Evolutionary conservation across 2,888 invertebrate species (phyloP).

Genomic region (Tachina grossa): DNA sequence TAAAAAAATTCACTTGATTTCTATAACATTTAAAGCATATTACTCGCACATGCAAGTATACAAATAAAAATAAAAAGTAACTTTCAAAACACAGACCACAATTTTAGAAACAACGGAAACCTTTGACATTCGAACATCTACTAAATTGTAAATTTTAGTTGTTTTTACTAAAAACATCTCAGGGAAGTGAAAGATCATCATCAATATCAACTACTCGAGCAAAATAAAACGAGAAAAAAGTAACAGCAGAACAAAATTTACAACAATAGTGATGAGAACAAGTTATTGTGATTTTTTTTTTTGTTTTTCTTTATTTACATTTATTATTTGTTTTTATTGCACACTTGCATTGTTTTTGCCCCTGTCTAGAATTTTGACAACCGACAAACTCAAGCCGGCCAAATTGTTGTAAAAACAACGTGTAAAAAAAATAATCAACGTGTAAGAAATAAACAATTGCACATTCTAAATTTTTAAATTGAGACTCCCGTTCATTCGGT

Average conservation of each 20-base stretch:
- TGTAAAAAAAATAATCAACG: neutral
- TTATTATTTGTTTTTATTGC: conserved; percentile 21
- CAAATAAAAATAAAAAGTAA: neutral
- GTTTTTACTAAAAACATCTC: conserved; percentile 60
- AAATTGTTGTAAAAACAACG: conserved; percentile 2
- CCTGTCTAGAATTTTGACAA: conserved; percentile 34
- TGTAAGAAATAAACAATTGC: neutral
- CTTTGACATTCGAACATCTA: conserved; percentile 59
- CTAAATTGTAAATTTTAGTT: conserved; percentile 60
- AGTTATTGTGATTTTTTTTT: conserved; percentile 48
- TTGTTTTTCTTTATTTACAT: neutral
- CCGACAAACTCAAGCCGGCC: conserved; percentile 32
- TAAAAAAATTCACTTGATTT: neutral
- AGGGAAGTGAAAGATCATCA: conserved; percentile 27
- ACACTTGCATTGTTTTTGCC: conserved; percentile 5
- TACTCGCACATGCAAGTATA: neutral
- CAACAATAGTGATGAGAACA: conserved; percentile 58
- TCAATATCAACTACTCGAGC: conserved; percentile 14
- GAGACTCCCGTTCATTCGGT: neutral
- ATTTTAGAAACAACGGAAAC: conserved; percentile 58
- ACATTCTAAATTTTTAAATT: conserved; percentile 4
- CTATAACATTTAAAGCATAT: conserved; percentile 11
- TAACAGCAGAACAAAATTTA: conserved; percentile 26
- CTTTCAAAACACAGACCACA: conserved; percentile 39
- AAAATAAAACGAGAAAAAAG: conserved; percentile 28